phyloP scores from a whole-genome alignment of 2,888 invertebrate species.

The Leptopilina syphax region DNA sequence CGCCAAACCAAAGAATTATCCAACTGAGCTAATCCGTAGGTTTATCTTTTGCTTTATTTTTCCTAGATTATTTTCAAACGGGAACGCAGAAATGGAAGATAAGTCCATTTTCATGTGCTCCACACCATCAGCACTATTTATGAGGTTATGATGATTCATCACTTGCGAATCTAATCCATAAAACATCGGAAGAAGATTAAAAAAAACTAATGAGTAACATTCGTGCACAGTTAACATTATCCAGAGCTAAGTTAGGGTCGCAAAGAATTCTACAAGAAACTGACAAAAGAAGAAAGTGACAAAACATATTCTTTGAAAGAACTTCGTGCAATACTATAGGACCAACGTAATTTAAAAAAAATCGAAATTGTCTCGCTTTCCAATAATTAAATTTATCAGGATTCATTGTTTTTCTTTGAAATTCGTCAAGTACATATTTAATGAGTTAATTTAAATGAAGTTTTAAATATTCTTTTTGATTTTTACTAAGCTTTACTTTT shows the following conservation, averaged over 20 bases:
- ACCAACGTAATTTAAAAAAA: conserved; percentile 51
- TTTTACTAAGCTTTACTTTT: background rate
- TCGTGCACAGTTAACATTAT: too few relatives aligned
- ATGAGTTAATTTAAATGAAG: conserved; percentile 6
- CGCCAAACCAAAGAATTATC: too few relatives aligned
- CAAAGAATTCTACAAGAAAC: conserved; percentile 48
- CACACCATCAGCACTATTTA: too few relatives aligned
- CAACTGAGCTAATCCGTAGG: too few relatives aligned
- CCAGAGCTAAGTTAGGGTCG: conserved; percentile 34
- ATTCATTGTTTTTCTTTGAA: conserved; percentile 55
- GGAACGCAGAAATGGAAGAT: too few relatives aligned
- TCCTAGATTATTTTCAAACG: too few relatives aligned
- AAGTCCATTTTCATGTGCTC: too few relatives aligned
- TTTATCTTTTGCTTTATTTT: too few relatives aligned
- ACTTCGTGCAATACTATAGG: background rate
- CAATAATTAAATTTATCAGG: conserved; percentile 47
- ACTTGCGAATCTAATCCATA: too few relatives aligned
- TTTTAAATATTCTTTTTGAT: conserved; percentile 34
- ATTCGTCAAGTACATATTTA: conserved; percentile 52
- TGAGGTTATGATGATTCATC: too few relatives aligned
- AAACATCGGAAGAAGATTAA: too few relatives aligned
- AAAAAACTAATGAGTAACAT: too few relatives aligned
- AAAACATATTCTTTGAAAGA: conserved; percentile 42
- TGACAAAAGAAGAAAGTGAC: conserved; percentile 51
- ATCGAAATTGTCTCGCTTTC: conserved; percentile 58